Conservation (phyloP, 2,888 invertebrate genomes). For the Cryptocheilus praepositus region DNA sequence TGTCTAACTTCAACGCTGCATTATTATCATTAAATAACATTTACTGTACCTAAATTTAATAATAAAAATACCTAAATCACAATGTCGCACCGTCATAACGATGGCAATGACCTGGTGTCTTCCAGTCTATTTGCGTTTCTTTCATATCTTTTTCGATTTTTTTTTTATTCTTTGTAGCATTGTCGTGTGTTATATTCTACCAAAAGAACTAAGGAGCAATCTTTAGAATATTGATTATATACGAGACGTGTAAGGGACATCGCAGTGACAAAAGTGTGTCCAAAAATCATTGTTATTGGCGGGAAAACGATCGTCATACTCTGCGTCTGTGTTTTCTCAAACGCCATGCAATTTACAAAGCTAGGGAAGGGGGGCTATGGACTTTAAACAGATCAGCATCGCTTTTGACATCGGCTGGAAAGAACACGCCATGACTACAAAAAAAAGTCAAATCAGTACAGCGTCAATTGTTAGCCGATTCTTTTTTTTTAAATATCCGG, state of each 20-base stretch:
- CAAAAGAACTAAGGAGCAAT: conserved; percentile 26
- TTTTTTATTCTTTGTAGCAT: conserved; percentile 37
- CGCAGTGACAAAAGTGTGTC: conserved; percentile 51
- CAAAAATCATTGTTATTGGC: conserved; percentile 29
- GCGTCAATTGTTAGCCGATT: background rate
- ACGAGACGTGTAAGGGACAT: conserved; percentile 39
- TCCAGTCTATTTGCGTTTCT: conserved; percentile 54
- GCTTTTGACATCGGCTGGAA: conserved; percentile 45
- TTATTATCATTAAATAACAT: conserved; percentile 71
- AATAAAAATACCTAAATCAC: conserved; percentile 72
- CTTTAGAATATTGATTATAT: conserved; percentile 34
- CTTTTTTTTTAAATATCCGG: background rate
- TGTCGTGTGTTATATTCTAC: conserved; percentile 30
- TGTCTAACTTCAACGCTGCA: conserved; percentile 60
- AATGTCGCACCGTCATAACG: conserved; percentile 60
- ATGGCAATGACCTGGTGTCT: conserved; percentile 54
- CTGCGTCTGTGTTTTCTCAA: conserved; percentile 16
- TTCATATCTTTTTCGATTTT: conserved; percentile 1
- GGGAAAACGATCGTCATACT: conserved; percentile 14
- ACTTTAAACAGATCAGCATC: conserved; percentile 39
- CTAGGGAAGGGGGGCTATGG: conserved; percentile 16
- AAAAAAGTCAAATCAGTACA: conserved; percentile 6
- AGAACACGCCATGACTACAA: conserved; percentile 9
- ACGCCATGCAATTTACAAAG: conserved; percentile 51
- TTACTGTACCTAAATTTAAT: conserved; percentile 69